phyloP scores from a whole-genome alignment of 2,888 invertebrate genomes.

The Hipparchia semele region DNA sequence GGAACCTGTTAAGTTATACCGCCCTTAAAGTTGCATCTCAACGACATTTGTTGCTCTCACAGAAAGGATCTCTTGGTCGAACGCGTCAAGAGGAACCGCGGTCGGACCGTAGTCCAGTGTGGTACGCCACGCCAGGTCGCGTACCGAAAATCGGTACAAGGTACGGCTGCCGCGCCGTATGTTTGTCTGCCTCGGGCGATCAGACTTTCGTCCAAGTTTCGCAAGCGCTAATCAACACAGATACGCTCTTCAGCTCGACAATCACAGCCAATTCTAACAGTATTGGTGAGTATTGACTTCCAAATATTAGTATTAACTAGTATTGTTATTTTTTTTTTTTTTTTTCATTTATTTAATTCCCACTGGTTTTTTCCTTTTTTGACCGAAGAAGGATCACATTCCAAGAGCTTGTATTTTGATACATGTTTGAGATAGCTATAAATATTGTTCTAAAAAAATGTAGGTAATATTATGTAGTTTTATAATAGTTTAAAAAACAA shows the following conservation, averaged over 20 bases:
- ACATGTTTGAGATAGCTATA: too few relatives aligned
- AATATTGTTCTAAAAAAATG: too few relatives aligned
- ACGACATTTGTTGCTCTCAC: slow-evolving; percentile 21
- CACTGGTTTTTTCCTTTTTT: too few relatives aligned
- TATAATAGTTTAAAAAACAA: too few relatives aligned
- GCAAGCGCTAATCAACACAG: slow-evolving; percentile 95
- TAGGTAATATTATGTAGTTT: too few relatives aligned
- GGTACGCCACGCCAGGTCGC: slow-evolving; percentile 89
- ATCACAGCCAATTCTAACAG: slow-evolving; percentile 94
- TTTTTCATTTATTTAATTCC: too few relatives aligned
- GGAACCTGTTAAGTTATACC: too few relatives aligned
- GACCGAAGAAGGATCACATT: too few relatives aligned
- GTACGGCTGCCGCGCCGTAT: slow-evolving; percentile 94
- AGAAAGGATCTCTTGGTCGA: slow-evolving; percentile 84
- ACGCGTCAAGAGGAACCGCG: slow-evolving; percentile 70
- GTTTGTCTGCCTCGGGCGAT: slow-evolving; percentile 98
- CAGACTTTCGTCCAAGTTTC: slow-evolving; percentile 97
- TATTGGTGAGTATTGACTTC: slow-evolving; percentile 85
- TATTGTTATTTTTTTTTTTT: too few relatives aligned
- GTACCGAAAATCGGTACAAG: slow-evolving; percentile 93
- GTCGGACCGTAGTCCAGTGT: slow-evolving; percentile 81
- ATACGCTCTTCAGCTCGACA: slow-evolving; percentile 93
- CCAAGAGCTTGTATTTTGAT: too few relatives aligned
- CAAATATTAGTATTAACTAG: neutral
- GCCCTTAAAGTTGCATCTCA: too few relatives aligned